Base-by-base conservation (phyloP, 2,113 vertebrate species). In the Hippolais icterina region DNA sequence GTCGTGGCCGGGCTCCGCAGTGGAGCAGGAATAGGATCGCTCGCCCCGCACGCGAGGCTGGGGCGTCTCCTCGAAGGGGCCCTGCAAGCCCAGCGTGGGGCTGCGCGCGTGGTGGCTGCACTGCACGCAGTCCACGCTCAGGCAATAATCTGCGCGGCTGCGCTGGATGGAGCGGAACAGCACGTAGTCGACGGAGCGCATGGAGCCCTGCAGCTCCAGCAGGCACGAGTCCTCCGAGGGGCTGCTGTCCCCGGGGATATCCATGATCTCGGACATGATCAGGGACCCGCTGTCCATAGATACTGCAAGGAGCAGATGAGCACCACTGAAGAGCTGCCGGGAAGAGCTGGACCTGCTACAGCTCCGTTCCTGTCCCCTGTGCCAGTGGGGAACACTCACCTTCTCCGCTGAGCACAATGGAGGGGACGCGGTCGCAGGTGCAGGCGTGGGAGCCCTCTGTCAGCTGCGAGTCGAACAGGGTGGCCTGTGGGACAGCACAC, bases 221-320 rank as follows among this genome's bases (percentile, higher is more conserved):
- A 99, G 98, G 93, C 99, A 99, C 0, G 99, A 99, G 97, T 99
- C 99, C 95, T 99, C 99, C 0, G 99, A 99, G 0, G 99, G 99
- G 86, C 99, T 99, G 82, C 99, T 99, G 96, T 99, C 99, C 12
- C 99, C 99, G 0, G 99, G 98, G 92, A 99, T 98, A 97, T 99
- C 99, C 63, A 99, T 98, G 44, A 99, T 99, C 97, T 99, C 99
- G 0, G 99, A 99, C 98, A 99, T 99, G 94, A 99, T 96, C 95
- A 99, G 98, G 70, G 99, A 99, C 15, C 98, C 99, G 31, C 99
- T 99, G 97, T 99, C 99, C 98, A 99, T 99, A 70, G 99, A 99
- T 49, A 99, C 99, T 98, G 95, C 39, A 6, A 50, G 53, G 41
- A 49, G 29, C 0, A 0, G 24, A 7, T 0, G 13, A 86, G 72